Percentiles rank a stretch among this genome's conserved stretches.
These are phyloP conservation scores for Enteromius anoplus DNA, from an alignment of 2,797 vertebrate genomes.

Conservation along the genomic window DNA sequence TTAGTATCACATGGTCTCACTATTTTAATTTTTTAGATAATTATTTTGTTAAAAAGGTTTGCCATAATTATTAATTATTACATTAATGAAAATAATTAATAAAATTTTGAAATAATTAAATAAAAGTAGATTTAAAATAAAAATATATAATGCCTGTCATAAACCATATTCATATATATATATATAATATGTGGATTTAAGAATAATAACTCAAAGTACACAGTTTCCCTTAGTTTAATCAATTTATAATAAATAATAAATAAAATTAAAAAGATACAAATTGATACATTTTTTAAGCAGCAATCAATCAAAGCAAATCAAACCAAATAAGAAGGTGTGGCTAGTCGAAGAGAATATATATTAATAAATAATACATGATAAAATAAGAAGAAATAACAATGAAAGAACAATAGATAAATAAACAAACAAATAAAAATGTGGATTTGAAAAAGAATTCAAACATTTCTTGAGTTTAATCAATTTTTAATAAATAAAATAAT, in stretches of 20 bases:
- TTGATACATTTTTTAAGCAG: too few species aligned
- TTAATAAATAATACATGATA: neutral
- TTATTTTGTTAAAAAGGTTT: neutral
- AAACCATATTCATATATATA: too few species aligned
- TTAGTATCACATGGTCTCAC: neutral
- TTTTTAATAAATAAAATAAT: neutral
- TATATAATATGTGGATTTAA: neutral
- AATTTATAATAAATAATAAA: constrained; percentile 1
- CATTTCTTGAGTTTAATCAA: neutral
- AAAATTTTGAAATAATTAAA: neutral
- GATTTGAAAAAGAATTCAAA: neutral
- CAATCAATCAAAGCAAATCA: neutral
- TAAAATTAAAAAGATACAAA: too few species aligned
- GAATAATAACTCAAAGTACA: neutral
- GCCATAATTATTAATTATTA: neutral
- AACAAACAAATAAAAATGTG: neutral
- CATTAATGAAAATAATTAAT: neutral
- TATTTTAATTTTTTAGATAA: neutral
- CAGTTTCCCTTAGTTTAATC: neutral
- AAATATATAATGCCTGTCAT: too few species aligned
- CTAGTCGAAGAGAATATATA: neutral
- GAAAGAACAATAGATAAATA: neutral
- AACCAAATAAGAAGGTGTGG: too few species aligned
- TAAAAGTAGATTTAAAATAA: neutral
- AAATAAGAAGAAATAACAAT: too few species aligned